Percentiles rank a stretch among this genome's conserved stretches.
These are phyloP conservation scores for Nasonia giraulti DNA, from an alignment of 1,140 invertebrate species.

Conservation along the genomic window DNA sequence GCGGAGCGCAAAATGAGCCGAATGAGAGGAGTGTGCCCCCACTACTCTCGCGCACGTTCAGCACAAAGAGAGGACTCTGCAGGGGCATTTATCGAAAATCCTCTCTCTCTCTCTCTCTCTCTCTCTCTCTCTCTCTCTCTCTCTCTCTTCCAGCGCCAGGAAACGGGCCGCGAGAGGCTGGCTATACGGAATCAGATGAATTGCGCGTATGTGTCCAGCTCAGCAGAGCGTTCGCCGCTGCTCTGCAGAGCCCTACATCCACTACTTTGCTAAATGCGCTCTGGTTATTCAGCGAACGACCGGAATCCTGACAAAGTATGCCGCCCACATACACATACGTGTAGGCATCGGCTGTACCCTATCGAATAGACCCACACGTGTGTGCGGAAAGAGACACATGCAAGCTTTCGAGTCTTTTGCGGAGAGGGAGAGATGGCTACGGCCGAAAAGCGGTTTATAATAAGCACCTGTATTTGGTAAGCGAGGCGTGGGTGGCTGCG, in stretches of 20 bases:
- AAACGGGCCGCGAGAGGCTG: background rate
- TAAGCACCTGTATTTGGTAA: background rate
- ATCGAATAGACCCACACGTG: background rate
- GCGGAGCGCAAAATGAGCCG: background rate
- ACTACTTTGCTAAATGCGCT: constrained; percentile 16
- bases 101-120: background rate
- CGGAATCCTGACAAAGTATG: constrained; percentile 18
- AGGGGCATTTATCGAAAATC: background rate
- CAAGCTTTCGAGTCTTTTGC: background rate
- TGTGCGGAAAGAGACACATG: background rate
- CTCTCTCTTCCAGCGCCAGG: background rate
- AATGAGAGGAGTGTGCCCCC: background rate
- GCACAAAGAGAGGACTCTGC: background rate
- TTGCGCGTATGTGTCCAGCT: background rate
- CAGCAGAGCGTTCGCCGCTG: background rate
- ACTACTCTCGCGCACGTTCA: background rate
- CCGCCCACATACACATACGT: background rate
- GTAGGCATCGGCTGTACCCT: background rate
- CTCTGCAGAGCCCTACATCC: background rate
- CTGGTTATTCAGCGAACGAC: background rate
- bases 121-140: background rate
- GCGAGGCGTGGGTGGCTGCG: background rate
- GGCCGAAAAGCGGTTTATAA: no score
- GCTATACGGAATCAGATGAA: background rate
- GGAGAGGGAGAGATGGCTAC: background rate